Conservation (phyloP, 1,140 invertebrate species). For the Drosophila paulistorum region DNA sequence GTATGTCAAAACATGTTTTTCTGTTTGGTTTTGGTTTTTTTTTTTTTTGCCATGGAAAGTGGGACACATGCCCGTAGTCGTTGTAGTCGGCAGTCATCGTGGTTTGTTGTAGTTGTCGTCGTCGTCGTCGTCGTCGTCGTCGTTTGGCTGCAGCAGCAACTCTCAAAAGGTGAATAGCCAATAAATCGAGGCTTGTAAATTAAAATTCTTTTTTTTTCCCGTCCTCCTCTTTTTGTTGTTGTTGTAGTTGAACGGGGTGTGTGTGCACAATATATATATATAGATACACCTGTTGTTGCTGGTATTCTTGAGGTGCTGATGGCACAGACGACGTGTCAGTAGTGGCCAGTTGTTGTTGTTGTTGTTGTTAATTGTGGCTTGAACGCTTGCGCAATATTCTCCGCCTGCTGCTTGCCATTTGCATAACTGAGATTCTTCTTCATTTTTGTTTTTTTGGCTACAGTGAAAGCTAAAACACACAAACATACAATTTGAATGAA, state of each 20-base stretch:
- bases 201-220: constrained; percentile 69
- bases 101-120: constrained; percentile 2
- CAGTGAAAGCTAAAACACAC: constrained; percentile 20
- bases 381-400: constrained; percentile 66
- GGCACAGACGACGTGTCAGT: constrained; percentile 42
- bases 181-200: constrained; percentile 82
- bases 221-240: not conserved
- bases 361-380: constrained; percentile 59
- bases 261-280: constrained; percentile 26
- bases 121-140: constrained; percentile 6
- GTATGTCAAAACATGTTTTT: constrained; percentile 81
- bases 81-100: constrained; percentile 8
- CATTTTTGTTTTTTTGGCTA: not conserved
- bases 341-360: not conserved
- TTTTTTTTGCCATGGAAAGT: constrained; percentile 73
- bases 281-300: constrained; percentile 63
- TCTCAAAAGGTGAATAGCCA: constrained; percentile 81
- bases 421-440: constrained; percentile 40
- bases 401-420: constrained; percentile 42
- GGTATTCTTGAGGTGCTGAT: constrained; percentile 20
- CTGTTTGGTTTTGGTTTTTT: constrained; percentile 29
- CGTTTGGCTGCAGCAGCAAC: constrained; percentile 33
- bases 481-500: not conserved
- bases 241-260: constrained; percentile 30
- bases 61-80: constrained; percentile 65